Conservation (phyloP, 2,113 vertebrate species). For the Tretioscincus oriximinensis region DNA sequence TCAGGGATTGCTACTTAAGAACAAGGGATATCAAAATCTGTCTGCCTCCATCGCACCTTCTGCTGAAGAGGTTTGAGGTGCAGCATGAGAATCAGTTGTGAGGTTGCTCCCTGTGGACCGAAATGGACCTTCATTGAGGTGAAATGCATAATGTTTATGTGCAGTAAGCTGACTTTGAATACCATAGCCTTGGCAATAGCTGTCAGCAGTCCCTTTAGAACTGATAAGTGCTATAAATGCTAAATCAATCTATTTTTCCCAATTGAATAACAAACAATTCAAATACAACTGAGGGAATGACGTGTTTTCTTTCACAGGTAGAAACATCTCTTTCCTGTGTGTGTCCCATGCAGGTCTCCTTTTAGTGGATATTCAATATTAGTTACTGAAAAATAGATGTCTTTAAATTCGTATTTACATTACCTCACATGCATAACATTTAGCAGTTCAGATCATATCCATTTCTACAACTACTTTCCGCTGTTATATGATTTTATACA, state of each 20-base stretch:
- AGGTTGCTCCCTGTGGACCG: too few species aligned
- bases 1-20: too few species aligned
- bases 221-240: neutral
- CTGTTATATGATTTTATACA: conserved; percentile 78
- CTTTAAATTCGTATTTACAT: conserved; percentile 42
- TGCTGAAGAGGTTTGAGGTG: too few species aligned
- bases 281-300: neutral
- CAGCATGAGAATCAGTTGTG: too few species aligned
- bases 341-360: neutral
- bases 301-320: neutral
- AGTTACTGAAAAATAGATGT: conserved; percentile 34
- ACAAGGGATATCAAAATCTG: too few species aligned
- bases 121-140: too few species aligned
- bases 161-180: too few species aligned
- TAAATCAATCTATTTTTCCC: neutral
- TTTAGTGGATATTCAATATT: neutral
- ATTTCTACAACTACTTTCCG: conserved; percentile 61
- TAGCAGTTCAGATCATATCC: conserved; percentile 59
- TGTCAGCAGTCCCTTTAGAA: neutral
- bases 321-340: too few species aligned
- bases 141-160: too few species aligned
- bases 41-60: too few species aligned
- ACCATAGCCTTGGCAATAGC: too few species aligned
- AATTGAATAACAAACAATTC: neutral
- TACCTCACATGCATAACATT: conserved; percentile 65